Percentiles rank a stretch among this genome's conserved stretches.
Evolutionary conservation across 2,113 vertebrate species (phyloP).

Genomic region (Coregonus clupeaformis): DNA sequence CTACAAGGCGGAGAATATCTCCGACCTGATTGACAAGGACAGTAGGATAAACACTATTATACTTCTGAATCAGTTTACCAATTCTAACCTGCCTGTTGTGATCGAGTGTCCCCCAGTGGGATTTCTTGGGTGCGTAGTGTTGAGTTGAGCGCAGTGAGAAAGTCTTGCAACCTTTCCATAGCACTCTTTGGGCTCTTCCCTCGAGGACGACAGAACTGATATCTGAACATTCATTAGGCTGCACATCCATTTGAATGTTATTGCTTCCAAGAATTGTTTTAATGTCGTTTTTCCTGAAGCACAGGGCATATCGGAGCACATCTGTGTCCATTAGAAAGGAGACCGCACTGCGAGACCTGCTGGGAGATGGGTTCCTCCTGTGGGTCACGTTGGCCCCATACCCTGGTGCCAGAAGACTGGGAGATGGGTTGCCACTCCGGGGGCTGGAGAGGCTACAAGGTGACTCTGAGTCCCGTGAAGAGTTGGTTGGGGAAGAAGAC

Average conservation of each 20-base stretch:
- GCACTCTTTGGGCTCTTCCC: not conserved
- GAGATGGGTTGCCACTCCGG: not conserved
- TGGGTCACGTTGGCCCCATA: not conserved
- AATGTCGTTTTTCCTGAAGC: not conserved
- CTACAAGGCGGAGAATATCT: constrained; percentile 54
- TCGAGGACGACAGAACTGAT: constrained; percentile 20
- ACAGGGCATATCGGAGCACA: constrained; percentile 36
- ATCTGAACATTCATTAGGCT: accelerated
- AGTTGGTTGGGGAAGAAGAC: not conserved
- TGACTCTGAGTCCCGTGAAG: not conserved
- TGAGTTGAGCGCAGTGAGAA: constrained; percentile 13
- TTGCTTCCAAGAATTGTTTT: not conserved
- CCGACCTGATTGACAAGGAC: constrained; percentile 33
- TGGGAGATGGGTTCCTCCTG: not conserved
- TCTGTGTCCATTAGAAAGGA: constrained; percentile 38
- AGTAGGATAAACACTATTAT: not conserved
- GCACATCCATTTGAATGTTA: not conserved
- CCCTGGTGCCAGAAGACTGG: not conserved
- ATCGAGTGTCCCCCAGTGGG: constrained; percentile 9
- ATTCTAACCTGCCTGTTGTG: not conserved
- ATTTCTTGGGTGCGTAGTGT: constrained; percentile 59
- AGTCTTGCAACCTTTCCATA: not conserved
- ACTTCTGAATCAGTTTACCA: accelerated
- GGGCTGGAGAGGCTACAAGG: not conserved
- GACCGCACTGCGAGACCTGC: not conserved